A percentile compares a stretch with the other conserved stretches of the same genome.
Conservation (phyloP, 2,113 vertebrate species). For the Muntiacus muntjak region DNA sequence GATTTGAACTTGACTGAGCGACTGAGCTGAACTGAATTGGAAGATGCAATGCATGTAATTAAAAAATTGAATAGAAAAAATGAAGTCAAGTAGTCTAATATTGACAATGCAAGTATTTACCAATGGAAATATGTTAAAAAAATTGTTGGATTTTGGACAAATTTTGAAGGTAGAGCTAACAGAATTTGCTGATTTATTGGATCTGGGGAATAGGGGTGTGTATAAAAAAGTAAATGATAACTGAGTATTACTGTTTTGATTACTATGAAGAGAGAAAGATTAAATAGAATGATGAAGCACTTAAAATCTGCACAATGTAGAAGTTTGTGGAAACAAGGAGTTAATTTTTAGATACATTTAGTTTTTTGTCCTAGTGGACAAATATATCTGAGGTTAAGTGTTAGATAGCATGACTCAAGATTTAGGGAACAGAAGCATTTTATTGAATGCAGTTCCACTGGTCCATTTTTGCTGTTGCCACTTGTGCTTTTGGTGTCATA, state of each 20-base stretch:
- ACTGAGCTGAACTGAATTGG: not conserved
- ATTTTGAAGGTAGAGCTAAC: not conserved
- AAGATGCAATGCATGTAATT: not conserved
- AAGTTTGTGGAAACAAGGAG: not conserved
- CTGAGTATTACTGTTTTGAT: not conserved
- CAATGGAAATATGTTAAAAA: not conserved
- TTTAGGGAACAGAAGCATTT: not conserved
- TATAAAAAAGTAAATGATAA: not conserved
- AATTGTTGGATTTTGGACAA: not conserved
- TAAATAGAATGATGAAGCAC: not conserved
- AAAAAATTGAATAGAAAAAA: not conserved
- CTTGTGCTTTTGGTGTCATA: not conserved
- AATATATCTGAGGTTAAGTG: not conserved
- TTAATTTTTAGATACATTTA: not conserved
- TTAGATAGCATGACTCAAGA: not conserved
- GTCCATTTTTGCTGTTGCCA: not conserved
- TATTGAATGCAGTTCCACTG: not conserved
- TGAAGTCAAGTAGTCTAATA: not conserved
- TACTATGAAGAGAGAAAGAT: not conserved
- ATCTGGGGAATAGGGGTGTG: not conserved
- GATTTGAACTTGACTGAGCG: accelerated
- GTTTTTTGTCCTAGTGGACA: not conserved
- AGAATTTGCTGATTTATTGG: not conserved
- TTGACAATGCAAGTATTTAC: not conserved
- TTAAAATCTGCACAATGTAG: not conserved